A percentile compares a stretch with the other conserved stretches of the same genome.
These are phyloP conservation scores for Keiferia lycopersicella DNA, from an alignment of 2,888 invertebrate species.

Conservation along the genomic window DNA sequence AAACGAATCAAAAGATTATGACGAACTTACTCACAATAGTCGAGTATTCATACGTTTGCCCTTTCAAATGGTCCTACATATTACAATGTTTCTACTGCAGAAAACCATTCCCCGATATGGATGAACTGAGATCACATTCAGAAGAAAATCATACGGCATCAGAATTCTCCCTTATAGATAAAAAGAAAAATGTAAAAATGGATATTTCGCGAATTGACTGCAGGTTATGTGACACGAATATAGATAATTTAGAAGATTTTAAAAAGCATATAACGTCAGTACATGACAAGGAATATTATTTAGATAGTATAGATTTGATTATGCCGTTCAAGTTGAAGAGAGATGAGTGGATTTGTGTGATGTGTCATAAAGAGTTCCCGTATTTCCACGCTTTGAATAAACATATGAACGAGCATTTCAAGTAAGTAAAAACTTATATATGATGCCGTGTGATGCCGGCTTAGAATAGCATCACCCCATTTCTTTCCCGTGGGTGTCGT, in stretches of 20 bases:
- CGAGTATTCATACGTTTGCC: slow-evolving; percentile 64
- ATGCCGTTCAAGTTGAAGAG: slow-evolving; percentile 58
- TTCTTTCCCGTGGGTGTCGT: too few relatives aligned
- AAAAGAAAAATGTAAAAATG: slow-evolving; percentile 48
- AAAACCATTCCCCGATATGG: too few relatives aligned
- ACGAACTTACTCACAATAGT: slow-evolving; percentile 65
- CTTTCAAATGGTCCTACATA: slow-evolving; percentile 68
- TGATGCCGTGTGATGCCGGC: too few relatives aligned
- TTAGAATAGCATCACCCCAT: too few relatives aligned
- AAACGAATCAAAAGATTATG: background rate
- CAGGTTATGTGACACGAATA: too few relatives aligned
- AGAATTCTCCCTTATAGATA: too few relatives aligned
- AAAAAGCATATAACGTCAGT: slow-evolving; percentile 54
- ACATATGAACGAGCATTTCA: slow-evolving; percentile 71
- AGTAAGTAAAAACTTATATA: background rate
- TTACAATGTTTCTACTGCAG: slow-evolving; percentile 70
- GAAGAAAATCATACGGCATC: too few relatives aligned
- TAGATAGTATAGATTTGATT: slow-evolving; percentile 58
- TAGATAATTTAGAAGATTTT: slow-evolving; percentile 54
- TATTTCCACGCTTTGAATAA: slow-evolving; percentile 72
- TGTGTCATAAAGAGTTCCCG: slow-evolving; percentile 56
- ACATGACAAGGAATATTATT: slow-evolving; percentile 64
- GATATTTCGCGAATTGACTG: slow-evolving; percentile 56
- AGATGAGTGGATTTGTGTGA: slow-evolving; percentile 58
- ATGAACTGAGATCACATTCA: too few relatives aligned